Conservation (phyloP, 2,113 vertebrate species). For the Tringa solitaria region DNA sequence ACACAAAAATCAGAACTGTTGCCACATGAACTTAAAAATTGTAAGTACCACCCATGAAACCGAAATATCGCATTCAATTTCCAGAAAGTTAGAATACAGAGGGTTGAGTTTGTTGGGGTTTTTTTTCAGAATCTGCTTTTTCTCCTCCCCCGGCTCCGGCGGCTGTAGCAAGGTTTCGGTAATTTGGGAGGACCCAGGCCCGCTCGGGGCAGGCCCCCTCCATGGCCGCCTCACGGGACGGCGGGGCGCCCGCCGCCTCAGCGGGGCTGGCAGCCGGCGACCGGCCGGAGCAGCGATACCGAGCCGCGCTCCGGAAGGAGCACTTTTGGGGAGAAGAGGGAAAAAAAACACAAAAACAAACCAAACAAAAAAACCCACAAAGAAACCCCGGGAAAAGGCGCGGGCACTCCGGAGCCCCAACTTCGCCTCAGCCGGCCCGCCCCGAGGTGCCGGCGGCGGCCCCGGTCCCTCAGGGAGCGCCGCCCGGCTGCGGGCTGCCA, state of each 20-base stretch:
- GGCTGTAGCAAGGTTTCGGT: accelerated
- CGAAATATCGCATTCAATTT: background rate
- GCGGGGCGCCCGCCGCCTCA: background rate
- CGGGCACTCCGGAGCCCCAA: background rate
- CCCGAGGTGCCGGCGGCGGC: background rate
- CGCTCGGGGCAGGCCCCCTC: background rate
- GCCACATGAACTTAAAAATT: background rate
- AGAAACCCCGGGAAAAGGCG: background rate
- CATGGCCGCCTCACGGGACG: background rate
- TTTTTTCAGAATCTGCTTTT: background rate
- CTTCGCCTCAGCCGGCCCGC: background rate
- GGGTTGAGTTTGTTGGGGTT: background rate
- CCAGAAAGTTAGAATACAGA: background rate
- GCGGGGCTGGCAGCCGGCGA: background rate
- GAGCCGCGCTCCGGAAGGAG: background rate
- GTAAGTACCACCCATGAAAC: background rate
- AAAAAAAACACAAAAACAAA: background rate
- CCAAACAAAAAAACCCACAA: no score
- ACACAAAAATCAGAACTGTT: background rate
- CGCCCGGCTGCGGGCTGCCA: constrained; percentile 65
- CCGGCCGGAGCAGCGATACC: background rate
- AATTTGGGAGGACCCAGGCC: background rate
- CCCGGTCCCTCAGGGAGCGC: background rate
- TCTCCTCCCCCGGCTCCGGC: background rate
- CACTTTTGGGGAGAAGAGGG: background rate